Conservation (phyloP, 2,888 invertebrate species). For the Muschampia plurimacula region DNA sequence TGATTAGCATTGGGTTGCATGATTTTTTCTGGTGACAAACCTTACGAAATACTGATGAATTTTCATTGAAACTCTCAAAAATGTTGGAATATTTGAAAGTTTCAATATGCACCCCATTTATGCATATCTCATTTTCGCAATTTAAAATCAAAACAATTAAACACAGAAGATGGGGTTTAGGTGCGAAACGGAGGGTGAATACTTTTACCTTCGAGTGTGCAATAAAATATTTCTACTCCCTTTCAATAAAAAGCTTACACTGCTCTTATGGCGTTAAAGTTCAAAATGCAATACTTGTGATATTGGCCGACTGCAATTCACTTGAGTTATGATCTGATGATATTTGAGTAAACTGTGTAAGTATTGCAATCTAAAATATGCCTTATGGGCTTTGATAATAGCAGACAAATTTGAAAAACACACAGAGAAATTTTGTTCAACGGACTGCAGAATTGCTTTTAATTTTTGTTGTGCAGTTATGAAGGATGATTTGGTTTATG, state of each 20-base stretch:
- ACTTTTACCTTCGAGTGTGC: conserved; percentile 64
- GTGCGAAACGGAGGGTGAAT: conserved; percentile 67
- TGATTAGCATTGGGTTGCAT: conserved; percentile 54
- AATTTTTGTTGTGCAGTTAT: conserved; percentile 13
- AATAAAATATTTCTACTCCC: conserved; percentile 38
- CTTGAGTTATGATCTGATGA: conserved; percentile 76
- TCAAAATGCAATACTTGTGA: conserved; percentile 52
- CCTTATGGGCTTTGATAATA: conserved; percentile 57
- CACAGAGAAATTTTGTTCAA: conserved; percentile 46
- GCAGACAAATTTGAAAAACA: conserved; percentile 50
- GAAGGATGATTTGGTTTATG: conserved; percentile 1
- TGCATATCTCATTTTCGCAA: conserved; percentile 65
- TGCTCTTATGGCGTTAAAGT: conserved; percentile 49
- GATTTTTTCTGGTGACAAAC: conserved; percentile 23
- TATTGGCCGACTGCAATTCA: conserved; percentile 65
- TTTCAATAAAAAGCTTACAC: conserved; percentile 39
- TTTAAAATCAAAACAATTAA: conserved; percentile 82
- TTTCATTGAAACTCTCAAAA: conserved; percentile 25
- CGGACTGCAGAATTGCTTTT: conserved; percentile 20
- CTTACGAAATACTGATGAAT: conserved; percentile 31
- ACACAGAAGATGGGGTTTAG: conserved; percentile 69
- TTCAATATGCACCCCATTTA: conserved; percentile 71
- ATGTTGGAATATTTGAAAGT: conserved; percentile 33
- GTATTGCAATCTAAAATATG: conserved; percentile 65
- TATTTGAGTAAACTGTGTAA: conserved; percentile 67